Conservation (phyloP, 2,888 invertebrate genomes). For the Germaria angustata region DNA sequence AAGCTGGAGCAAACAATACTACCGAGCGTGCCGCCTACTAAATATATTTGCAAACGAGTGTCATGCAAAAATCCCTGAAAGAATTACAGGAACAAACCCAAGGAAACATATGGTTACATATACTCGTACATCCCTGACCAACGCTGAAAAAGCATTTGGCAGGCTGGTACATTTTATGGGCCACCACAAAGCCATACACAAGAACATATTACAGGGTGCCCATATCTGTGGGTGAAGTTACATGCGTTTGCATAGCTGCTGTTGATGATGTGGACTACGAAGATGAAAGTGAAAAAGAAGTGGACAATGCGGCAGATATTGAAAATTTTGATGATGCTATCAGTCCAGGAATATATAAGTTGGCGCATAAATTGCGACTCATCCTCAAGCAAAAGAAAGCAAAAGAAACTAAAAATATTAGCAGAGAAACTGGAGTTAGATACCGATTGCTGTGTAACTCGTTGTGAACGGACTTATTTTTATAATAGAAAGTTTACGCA, state of each 20-base stretch:
- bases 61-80: neutral
- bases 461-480: too few species aligned
- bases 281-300: too few species aligned
- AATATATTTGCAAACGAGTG: neutral
- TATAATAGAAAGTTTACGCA: too few species aligned
- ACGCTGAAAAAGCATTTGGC: neutral
- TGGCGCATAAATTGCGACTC: too few species aligned
- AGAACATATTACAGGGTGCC: neutral
- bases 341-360: too few species aligned
- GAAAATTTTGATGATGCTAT: too few species aligned
- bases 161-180: neutral
- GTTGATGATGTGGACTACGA: too few species aligned
- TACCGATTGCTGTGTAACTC: too few species aligned
- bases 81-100: neutral
- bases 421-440: too few species aligned
- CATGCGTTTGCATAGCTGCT: neutral
- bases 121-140: too few species aligned
- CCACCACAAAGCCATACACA: neutral
- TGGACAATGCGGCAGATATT: too few species aligned
- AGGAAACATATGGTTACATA: neutral
- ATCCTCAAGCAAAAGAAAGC: neutral
- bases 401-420: neutral
- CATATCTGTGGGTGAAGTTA: neutral
- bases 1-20: neutral
- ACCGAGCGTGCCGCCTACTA: neutral